These are phyloP conservation scores for Agrilus cyanescens DNA, from an alignment of 2,888 invertebrate genomes.

Conservation along the genomic window DNA sequence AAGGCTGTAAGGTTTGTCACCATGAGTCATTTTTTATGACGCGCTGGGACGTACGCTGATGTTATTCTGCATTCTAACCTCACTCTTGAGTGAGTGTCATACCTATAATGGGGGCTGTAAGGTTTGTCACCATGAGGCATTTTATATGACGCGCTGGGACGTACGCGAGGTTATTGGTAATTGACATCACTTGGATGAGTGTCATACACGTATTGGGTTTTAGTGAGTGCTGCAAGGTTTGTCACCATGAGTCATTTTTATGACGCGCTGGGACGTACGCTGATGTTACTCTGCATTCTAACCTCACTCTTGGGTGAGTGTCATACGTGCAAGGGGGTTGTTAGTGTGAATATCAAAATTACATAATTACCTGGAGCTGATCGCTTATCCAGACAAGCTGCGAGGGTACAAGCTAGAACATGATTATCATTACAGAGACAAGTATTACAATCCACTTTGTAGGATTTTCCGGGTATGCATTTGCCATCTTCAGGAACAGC, in stretches of 20 bases:
- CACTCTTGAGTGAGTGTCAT: too few species aligned
- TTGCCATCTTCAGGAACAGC: constrained; percentile 3
- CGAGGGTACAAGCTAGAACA: constrained; percentile 34
- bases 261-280: background rate
- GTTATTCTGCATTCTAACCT: too few species aligned
- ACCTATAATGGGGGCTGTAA: too few species aligned
- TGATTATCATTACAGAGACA: constrained; percentile 35
- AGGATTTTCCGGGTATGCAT: constrained; percentile 4
- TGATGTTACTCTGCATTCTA: too few species aligned
- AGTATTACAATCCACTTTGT: constrained; percentile 27
- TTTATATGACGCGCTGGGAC: background rate
- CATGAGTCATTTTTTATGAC: background rate
- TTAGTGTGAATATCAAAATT: too few species aligned
- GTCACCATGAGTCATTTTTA: background rate
- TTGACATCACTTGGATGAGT: too few species aligned
- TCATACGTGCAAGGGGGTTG: too few species aligned
- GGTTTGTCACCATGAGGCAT: background rate
- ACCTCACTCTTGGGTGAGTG: too few species aligned
- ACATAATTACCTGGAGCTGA: too few species aligned
- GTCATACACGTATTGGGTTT: too few species aligned
- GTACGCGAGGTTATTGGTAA: too few species aligned
- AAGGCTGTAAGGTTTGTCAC: background rate
- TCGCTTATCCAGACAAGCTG: constrained; percentile 26
- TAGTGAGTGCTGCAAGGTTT: background rate
- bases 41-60: background rate